These are phyloP conservation scores for Tortrix viridana DNA, from an alignment of 2,888 invertebrate species.

Conservation along the genomic window DNA sequence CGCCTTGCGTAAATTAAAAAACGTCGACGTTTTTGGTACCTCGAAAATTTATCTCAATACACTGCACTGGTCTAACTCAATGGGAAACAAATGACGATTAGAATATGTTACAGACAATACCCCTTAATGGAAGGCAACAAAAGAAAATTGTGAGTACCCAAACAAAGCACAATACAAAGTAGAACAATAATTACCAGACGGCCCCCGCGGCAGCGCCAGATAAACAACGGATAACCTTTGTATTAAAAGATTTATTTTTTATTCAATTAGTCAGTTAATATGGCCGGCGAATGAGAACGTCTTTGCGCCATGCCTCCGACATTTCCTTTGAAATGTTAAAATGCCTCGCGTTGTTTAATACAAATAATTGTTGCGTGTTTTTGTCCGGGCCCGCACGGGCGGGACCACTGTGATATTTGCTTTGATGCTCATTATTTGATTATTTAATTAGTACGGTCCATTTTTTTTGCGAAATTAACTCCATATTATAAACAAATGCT, in stretches of 20 bases:
- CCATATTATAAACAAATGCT: too few relatives aligned
- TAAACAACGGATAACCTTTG: constrained; percentile 60
- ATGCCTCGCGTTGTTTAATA: constrained; percentile 44
- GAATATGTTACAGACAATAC: constrained; percentile 65
- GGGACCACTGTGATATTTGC: constrained; percentile 39
- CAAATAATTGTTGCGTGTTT: constrained; percentile 41
- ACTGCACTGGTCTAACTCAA: constrained; percentile 33
- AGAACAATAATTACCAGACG: constrained; percentile 71
- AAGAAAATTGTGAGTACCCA: constrained; percentile 58
- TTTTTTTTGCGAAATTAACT: too few relatives aligned
- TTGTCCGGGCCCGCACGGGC: constrained; percentile 40
- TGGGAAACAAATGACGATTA: constrained; percentile 57
- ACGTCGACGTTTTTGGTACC: too few relatives aligned
- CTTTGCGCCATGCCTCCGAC: constrained; percentile 56
- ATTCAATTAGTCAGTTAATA: constrained; percentile 69
- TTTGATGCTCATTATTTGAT: neutral
- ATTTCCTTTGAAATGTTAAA: constrained; percentile 63
- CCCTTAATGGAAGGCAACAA: constrained; percentile 59
- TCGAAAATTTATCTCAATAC: constrained; percentile 7
- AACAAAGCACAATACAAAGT: constrained; percentile 70
- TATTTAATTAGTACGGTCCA: too few relatives aligned
- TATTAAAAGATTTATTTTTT: constrained; percentile 60
- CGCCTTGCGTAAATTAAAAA: too few relatives aligned
- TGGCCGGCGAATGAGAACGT: constrained; percentile 52
- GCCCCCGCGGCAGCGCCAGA: constrained; percentile 58